Percentiles rank a stretch among this genome's conserved stretches.
Evolutionary conservation across 1,140 invertebrate genomes (phyloP).

Genomic region (Neodiprion lecontei): DNA sequence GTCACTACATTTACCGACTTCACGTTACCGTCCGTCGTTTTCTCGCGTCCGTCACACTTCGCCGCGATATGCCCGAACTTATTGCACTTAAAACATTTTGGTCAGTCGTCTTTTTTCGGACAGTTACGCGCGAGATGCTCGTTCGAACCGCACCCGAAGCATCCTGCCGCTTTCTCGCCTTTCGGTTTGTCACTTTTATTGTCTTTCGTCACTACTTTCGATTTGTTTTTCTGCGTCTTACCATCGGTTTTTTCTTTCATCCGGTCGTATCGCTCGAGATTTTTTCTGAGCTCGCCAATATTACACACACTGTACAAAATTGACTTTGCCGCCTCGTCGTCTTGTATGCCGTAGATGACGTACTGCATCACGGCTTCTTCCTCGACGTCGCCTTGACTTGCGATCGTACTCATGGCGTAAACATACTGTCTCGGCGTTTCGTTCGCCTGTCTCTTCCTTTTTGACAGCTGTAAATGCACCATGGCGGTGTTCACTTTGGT

Average conservation of each 20-base stretch:
- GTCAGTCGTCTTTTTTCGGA: constrained; percentile 15
- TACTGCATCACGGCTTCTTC: constrained; percentile 34
- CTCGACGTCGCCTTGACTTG: constrained; percentile 27
- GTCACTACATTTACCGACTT: background rate
- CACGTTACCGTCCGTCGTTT: background rate
- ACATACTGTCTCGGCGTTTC: constrained; percentile 30
- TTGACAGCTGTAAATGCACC: background rate
- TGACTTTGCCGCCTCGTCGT: constrained; percentile 23
- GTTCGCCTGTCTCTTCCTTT: background rate
- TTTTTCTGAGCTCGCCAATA: constrained; percentile 22
- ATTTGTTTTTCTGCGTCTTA: background rate
- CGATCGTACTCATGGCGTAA: constrained; percentile 32
- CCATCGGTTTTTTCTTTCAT: background rate
- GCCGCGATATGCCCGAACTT: constrained; percentile 23
- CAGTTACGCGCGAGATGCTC: constrained; percentile 20
- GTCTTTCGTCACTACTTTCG: background rate
- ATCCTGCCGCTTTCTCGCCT: background rate
- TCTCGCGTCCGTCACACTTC: constrained; percentile 2
- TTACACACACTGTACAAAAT: constrained; percentile 24
- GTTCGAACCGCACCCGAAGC: constrained; percentile 21
- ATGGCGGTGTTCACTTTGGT: constrained; percentile 28
- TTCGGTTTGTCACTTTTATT: background rate
- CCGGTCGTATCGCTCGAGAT: background rate
- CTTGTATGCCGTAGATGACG: background rate
- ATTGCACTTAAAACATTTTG: constrained; percentile 28